These are phyloP conservation scores for Oikopleura vanhoeffeni DNA, from an alignment of 23 tunicate genomes.

Conservation along the genomic window DNA sequence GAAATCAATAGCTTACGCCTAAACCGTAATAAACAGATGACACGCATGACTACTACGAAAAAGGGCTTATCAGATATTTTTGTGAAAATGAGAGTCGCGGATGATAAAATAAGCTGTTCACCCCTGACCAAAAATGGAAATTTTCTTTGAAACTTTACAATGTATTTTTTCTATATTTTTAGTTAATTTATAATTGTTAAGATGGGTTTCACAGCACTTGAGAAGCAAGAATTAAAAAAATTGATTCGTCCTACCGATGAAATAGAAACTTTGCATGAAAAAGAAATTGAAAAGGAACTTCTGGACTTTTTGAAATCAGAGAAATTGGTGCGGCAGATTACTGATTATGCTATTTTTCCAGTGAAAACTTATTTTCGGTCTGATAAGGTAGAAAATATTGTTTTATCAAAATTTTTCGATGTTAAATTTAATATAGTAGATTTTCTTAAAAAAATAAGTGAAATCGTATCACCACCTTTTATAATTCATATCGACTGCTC, in stretches of 20 bases:
- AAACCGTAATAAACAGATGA: background rate
- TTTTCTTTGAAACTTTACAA: background rate
- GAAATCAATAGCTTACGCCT: background rate
- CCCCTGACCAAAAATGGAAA: background rate
- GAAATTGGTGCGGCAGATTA: background rate
- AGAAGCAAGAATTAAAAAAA: no score
- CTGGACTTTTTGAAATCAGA: background rate
- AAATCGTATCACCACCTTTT: no score
- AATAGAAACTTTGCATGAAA: no score
- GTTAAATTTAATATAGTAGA: no score
- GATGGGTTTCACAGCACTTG: no score
- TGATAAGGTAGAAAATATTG: no score
- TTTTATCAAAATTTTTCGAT: no score
- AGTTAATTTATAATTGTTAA: background rate
- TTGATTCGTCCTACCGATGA: no score
- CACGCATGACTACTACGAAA: background rate
- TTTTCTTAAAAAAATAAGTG: no score
- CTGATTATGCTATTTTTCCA: background rate
- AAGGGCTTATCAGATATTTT: background rate
- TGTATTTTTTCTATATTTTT: background rate
- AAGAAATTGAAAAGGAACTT: background rate
- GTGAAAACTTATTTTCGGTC: no score
- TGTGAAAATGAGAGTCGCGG: background rate
- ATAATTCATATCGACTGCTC: no score
- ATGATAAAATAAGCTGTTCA: background rate